Base-by-base conservation (phyloP, 2,888 invertebrate species). In the Aleiodes leptofemur region DNA sequence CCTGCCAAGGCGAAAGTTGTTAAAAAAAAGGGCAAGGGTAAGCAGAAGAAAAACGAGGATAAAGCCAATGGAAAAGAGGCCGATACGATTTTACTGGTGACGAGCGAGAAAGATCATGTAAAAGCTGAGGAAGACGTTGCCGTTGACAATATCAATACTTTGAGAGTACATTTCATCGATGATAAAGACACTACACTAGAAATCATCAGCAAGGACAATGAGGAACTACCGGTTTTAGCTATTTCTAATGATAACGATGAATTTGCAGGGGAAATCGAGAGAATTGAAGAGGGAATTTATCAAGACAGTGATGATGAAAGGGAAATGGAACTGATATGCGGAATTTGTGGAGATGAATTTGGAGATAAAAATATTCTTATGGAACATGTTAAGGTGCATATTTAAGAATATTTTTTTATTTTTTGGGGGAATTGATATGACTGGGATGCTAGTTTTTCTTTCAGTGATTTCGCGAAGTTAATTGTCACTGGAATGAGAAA, bases 321-420 rank as follows among this genome's bases (percentile, higher is more conserved):
- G 7, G 83, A 81, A 38, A 85, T 86, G 7, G 86, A 87, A 77
- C 81, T 87, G 74, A 82, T 85, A 43, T 90, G 90, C 75, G 88
- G 88, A 38, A 86, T 90, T 76, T 90, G 90, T 74, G 89, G 89
- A 0, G 86, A 87, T 73, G 88, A 86, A 73, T 90, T 90, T 80
- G 80, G 82, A 31, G 86, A 86, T 64, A 88, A 89, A 81, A 84
- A 83, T 69, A 84, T 86, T 34, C 82, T 90, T 23, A 88, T 87
- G 85, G 88, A 87, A 73, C 90, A 90, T 77, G 87, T 90, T 31
- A 88, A 88, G 72, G 85, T 87, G 80, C 90, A 90, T 75, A 89
- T 90, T 80, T 90, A 89, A 85, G 81, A 79, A 73, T 73, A 73
- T 73, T 50, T 59, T 14, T n/a, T 23, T 9, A 6, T 43, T 43